Conservation (phyloP, 2,888 invertebrate genomes). For the Muscina levida region DNA sequence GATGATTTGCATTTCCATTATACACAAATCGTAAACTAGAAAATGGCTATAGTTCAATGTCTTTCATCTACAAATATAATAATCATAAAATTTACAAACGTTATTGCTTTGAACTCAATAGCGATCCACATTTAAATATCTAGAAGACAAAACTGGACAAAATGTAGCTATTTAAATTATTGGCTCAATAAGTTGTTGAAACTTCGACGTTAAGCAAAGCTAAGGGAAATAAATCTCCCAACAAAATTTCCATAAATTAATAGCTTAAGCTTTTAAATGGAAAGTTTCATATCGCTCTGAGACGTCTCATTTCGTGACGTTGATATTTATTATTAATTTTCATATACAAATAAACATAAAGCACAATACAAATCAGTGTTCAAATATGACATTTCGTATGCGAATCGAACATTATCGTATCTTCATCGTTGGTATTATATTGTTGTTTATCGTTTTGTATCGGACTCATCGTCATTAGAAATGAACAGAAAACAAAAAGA, state of each 20-base stretch:
- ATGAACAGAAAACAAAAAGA: slow-evolving; percentile 8
- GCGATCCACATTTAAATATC: not conserved
- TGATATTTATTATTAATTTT: slow-evolving; percentile 15
- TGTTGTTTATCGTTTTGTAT: too few species aligned
- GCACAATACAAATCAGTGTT: not conserved
- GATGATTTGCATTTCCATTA: slow-evolving; percentile 24
- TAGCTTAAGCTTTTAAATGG: not conserved
- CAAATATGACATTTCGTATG: slow-evolving; percentile 18
- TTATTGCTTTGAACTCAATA: slow-evolving; percentile 9
- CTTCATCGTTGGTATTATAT: too few species aligned
- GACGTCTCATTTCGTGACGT: not conserved
- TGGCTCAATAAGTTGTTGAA: not conserved
- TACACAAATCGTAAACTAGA: not conserved
- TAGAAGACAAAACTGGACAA: not conserved
- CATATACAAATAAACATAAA: not conserved
- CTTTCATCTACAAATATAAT: not conserved
- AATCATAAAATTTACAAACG: not conserved
- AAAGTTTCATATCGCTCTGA: not conserved
- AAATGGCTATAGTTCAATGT: slow-evolving; percentile 6
- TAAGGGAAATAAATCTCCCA: slow-evolving; percentile 1
- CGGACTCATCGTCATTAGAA: too few species aligned
- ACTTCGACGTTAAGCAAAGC: not conserved
- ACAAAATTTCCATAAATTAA: slow-evolving; percentile 12
- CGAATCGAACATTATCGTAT: not conserved
- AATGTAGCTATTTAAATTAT: not conserved